Conservation (phyloP, 1,140 invertebrate species). For the Parapsyche elsis region DNA sequence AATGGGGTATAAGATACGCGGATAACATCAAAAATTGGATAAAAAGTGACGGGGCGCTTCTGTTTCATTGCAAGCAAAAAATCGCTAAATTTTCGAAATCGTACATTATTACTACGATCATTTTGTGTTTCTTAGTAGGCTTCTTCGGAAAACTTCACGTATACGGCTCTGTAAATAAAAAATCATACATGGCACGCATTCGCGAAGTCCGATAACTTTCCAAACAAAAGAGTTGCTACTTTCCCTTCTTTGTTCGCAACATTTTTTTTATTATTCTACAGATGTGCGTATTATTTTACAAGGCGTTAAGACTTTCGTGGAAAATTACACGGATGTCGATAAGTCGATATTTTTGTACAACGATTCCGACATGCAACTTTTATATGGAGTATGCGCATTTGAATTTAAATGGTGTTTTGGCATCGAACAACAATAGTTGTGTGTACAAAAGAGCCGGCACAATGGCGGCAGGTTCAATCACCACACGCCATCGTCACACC, state of each 20-base stretch:
- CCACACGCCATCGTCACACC: conserved; percentile 7
- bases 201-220: conserved; percentile 33
- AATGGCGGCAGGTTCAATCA: conserved; percentile 19
- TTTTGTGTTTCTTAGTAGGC: no score
- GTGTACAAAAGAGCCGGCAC: conserved; percentile 2
- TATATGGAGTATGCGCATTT: neutral
- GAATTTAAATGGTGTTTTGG: neutral
- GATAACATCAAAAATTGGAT: no score
- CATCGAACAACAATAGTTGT: neutral
- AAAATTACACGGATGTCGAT: no score
- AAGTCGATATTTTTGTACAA: no score
- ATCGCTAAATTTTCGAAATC: no score
- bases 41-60: no score
- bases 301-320: no score
- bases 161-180: conserved; percentile 11
- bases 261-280: no score
- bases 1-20: no score
- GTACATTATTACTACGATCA: no score
- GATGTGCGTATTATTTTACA: no score
- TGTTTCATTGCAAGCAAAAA: no score
- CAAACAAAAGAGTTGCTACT: conserved; percentile 19
- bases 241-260: neutral
- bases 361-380: neutral
- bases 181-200: neutral
- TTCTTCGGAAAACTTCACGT: neutral